These are phyloP conservation scores for Cotesia vestalis DNA, from an alignment of 1,140 invertebrate genomes.

Conservation along the genomic window DNA sequence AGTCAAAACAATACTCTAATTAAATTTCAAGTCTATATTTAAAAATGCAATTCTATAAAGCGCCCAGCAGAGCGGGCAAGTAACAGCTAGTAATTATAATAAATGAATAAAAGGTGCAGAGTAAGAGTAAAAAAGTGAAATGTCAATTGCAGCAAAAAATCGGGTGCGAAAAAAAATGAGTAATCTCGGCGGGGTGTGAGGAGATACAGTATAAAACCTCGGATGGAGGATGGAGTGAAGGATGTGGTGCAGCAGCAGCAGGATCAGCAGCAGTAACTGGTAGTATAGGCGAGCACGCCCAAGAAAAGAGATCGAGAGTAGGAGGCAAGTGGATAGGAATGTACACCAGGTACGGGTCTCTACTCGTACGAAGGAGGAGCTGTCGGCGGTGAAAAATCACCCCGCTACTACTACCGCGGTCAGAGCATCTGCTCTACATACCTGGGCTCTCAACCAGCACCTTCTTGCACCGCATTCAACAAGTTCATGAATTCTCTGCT, in stretches of 20 bases:
- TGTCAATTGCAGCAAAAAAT: too few species aligned
- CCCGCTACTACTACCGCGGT: conserved; percentile 47
- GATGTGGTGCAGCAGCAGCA: conserved; percentile 22
- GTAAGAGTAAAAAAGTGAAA: too few species aligned
- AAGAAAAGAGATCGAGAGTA: conserved; percentile 30
- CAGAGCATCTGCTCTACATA: conserved; percentile 61
- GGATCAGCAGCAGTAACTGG: conserved; percentile 23
- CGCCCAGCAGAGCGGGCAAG: too few species aligned
- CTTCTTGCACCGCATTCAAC: conserved; percentile 6
- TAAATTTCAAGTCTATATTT: too few species aligned
- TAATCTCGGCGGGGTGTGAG: too few species aligned
- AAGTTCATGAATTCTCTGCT: too few species aligned
- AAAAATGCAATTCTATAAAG: too few species aligned
- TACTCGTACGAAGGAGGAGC: conserved; percentile 52
- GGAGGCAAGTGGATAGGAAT: conserved; percentile 40
- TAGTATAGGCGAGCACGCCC: conserved; percentile 29
- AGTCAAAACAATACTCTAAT: too few species aligned
- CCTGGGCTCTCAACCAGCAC: conserved; percentile 55
- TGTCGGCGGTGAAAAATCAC: conserved; percentile 61
- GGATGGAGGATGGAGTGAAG: background rate
- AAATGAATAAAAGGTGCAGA: too few species aligned
- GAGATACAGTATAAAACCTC: too few species aligned
- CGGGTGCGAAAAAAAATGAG: too few species aligned
- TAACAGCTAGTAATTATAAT: too few species aligned
- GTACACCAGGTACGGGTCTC: conserved; percentile 26